Evolutionary conservation across 2,888 invertebrate species (phyloP).

Genomic region (Actias luna): DNA sequence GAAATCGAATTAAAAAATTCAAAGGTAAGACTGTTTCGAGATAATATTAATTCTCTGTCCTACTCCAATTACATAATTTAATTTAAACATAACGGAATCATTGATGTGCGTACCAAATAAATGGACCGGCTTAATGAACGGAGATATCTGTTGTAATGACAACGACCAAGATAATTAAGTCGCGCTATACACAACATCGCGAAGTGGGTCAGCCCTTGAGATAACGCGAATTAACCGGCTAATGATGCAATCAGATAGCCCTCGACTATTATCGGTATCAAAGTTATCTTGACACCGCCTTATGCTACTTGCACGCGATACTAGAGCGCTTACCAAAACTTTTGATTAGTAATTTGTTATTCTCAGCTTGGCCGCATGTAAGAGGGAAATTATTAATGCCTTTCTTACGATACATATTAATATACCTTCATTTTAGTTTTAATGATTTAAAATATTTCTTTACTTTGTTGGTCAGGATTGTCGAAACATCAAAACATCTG

Average conservation of each 20-base stretch:
- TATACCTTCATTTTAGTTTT: background rate
- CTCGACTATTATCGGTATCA: slow-evolving; percentile 5
- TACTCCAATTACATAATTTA: no score
- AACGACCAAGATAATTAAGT: slow-evolving; percentile 7
- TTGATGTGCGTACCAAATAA: background rate
- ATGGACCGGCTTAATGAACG: background rate
- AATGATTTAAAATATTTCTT: no score
- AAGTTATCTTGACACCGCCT: slow-evolving; percentile 5
- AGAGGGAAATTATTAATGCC: background rate
- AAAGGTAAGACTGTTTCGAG: no score
- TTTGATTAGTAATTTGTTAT: background rate
- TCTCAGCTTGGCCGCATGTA: background rate
- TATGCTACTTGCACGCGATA: slow-evolving; percentile 4
- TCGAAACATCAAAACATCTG: no score
- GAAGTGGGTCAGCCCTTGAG: slow-evolving; percentile 6
- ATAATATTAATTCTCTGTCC: no score
- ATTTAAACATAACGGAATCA: background rate
- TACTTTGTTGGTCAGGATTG: no score
- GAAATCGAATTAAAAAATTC: no score
- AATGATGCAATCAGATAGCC: slow-evolving; percentile 8
- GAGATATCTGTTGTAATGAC: background rate
- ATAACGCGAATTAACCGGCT: slow-evolving; percentile 10
- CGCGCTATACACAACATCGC: slow-evolving; percentile 4
- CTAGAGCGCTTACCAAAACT: background rate
- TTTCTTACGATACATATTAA: background rate